Evolutionary conservation across 1,140 invertebrate genomes (phyloP).

Genomic region (Radopholus similis): DNA sequence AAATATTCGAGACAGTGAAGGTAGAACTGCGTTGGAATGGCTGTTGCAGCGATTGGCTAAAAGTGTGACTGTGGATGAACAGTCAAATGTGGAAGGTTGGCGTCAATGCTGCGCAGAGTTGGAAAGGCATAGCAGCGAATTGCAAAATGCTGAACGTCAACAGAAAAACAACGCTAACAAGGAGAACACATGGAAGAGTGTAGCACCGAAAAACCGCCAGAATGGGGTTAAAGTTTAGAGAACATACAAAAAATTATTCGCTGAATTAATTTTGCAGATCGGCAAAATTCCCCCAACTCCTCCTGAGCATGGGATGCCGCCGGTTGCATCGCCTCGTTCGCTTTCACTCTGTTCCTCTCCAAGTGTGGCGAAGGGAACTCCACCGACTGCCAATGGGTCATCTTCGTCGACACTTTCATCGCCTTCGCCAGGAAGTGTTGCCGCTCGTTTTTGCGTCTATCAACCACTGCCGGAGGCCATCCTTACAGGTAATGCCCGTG

Average conservation of each 20-base stretch:
- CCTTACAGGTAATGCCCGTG: background rate
- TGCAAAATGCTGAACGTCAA: background rate
- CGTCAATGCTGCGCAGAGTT: background rate
- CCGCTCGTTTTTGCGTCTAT: background rate
- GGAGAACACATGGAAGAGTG: background rate
- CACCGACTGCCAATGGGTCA: background rate
- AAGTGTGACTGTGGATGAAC: background rate
- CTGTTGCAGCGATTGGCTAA: background rate
- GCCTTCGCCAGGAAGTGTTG: background rate
- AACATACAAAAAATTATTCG: too few relatives aligned
- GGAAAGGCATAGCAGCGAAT: background rate
- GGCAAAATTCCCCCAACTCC: background rate
- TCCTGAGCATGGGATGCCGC: background rate
- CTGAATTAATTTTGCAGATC: background rate
- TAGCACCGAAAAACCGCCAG: too few relatives aligned
- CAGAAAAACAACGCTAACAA: background rate
- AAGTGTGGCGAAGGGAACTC: background rate
- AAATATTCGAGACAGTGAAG: slow-evolving; percentile 1
- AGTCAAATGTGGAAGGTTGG: background rate
- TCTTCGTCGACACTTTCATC: background rate
- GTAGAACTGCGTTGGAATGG: slow-evolving; percentile 2
- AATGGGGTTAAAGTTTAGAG: too few relatives aligned
- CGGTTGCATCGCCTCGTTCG: too few relatives aligned
- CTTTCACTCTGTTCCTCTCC: background rate
- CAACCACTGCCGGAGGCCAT: slow-evolving; percentile 10